These are phyloP conservation scores for Eleutherodactylus coqui DNA, from an alignment of 2,797 vertebrate genomes.

Conservation along the genomic window DNA sequence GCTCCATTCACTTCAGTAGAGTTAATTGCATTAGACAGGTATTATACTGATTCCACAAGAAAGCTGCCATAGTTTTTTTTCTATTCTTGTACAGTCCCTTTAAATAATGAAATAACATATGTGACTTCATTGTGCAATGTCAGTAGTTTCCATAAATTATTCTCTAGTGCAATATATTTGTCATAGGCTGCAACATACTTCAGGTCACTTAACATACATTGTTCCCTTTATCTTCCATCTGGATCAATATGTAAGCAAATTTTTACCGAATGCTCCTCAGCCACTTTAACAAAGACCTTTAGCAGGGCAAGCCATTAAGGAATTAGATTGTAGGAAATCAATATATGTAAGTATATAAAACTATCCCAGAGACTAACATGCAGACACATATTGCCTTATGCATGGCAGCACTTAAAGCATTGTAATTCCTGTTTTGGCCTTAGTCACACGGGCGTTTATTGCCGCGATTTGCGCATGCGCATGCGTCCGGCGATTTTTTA, in stretches of 20 bases:
- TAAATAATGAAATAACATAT: background rate
- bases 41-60: background rate
- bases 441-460: too few relatives aligned
- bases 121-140: background rate
- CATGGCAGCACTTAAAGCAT: background rate
- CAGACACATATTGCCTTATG: background rate
- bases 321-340: slow-evolving; percentile 10
- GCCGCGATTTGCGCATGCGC: too few relatives aligned
- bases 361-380: background rate
- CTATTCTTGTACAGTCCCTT: background rate
- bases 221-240: background rate
- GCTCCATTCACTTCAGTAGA: background rate
- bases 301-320: background rate
- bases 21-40: background rate
- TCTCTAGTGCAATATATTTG: background rate
- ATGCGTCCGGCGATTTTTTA: too few relatives aligned
- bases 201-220: slow-evolving; percentile 1
- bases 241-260: slow-evolving; percentile 3
- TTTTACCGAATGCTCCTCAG: background rate
- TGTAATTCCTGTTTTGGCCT: background rate
- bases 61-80: background rate
- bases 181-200: background rate
- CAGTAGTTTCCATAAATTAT: background rate
- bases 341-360: slow-evolving; percentile 14
- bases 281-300: background rate